Base-by-base conservation (phyloP, 2,888 invertebrate genomes). In the Habroteleia sp. region DNA sequence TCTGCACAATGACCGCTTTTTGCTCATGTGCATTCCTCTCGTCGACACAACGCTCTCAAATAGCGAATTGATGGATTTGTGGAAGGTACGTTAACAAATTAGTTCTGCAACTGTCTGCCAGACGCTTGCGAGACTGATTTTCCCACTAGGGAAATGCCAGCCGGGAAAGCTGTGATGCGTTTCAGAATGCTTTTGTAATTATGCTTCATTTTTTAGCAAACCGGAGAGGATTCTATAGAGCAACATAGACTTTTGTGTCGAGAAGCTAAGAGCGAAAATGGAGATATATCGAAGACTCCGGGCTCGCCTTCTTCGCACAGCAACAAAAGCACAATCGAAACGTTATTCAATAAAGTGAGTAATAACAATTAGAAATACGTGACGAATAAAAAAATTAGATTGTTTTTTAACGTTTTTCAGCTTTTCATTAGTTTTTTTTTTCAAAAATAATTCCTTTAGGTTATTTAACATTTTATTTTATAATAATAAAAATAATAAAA, bases 1-100 rank as follows among this genome's bases (percentile, higher is more conserved):
- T 0, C 90, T 93, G 0, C 93, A 93, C 84, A 83, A 83, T 56
- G 97, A 97, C 85, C 94, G 96, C 87, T 98, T 98, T 87, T 91
- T 97, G 13, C 93, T 97, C 1, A 94, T 97, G 94, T 94, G 94
- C 25, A 92, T 95, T 77, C 91, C 93, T 27, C 91, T 93, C 0
- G 90, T 90, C 23, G 91, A 91, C 60, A 85, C 89, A 0, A 91
- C 92, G 73, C 80, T 91, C 35, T 89, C 91, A 0, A 83, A 89
- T 0, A 91, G 92, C 76, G 94, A 95, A 79, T 87, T 96, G 3
- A 85, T 91, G 0, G 94, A 94, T 5, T 88, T 96, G 58, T 95
- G 96, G 95, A 95, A 94, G 89, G 92, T 60, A 39, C n/a, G n/a
- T n/a, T n/a, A n/a, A n/a, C n/a, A n/a, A n/a, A n/a, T n/a, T n/a